These are phyloP conservation scores for Lutjanus argentimaculatus DNA, from an alignment of 2,797 vertebrate species.

Conservation along the genomic window DNA sequence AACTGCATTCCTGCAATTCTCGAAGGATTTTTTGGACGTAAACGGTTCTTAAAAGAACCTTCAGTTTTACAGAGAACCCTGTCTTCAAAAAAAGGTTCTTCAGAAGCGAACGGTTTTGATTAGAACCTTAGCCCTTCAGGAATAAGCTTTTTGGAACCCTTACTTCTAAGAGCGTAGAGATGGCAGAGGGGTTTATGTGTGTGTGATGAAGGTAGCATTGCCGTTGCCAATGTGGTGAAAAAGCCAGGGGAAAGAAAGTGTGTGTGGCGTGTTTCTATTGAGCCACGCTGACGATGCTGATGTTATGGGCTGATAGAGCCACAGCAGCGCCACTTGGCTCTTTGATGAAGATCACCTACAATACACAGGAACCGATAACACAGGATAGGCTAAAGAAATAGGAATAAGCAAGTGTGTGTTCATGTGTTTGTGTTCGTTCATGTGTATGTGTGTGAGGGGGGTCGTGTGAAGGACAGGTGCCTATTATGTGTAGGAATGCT, in stretches of 20 bases:
- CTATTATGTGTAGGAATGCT: constrained; percentile 64
- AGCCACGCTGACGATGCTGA: constrained; percentile 76
- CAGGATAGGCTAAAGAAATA: constrained; percentile 51
- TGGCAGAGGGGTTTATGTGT: background rate
- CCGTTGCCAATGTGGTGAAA: constrained; percentile 35
- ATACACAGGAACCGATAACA: constrained; percentile 68
- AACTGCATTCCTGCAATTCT: too few relatives aligned
- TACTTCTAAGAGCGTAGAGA: too few relatives aligned
- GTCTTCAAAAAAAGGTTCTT: too few relatives aligned
- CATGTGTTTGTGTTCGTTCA: background rate
- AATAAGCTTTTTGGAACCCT: too few relatives aligned
- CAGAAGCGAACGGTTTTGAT: too few relatives aligned
- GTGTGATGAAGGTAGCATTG: constrained; percentile 34
- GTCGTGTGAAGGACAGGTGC: constrained; percentile 78
- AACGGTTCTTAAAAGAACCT: too few relatives aligned
- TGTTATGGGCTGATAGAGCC: constrained; percentile 69
- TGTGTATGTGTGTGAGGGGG: constrained; percentile 26
- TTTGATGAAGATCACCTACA: constrained; percentile 65
- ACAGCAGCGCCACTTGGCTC: constrained; percentile 65
- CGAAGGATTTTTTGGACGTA: too few relatives aligned
- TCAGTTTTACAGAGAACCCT: too few relatives aligned
- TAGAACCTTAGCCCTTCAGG: too few relatives aligned
- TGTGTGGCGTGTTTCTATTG: constrained; percentile 51
- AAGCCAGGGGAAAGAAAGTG: constrained; percentile 48
- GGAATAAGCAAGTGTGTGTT: constrained; percentile 33